Evolutionary conservation across 2,797 vertebrate genomes (phyloP).

Genomic region (Enteromius argenteus): DNA sequence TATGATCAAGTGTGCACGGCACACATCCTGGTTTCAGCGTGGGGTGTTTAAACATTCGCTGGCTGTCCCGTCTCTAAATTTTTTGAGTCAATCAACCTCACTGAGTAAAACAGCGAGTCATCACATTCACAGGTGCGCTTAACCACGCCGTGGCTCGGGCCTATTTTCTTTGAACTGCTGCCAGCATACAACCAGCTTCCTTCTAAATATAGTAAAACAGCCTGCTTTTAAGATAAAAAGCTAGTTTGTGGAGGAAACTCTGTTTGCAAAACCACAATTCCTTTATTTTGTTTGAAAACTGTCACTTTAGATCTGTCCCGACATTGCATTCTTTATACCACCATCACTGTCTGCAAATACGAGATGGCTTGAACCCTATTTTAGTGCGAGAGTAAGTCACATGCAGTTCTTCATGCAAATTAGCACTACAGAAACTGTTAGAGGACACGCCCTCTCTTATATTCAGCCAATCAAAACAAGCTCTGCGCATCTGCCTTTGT

Average conservation of each 20-base stretch:
- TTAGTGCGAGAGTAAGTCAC: neutral
- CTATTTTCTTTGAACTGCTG: slow-evolving; percentile 72
- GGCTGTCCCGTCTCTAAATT: slow-evolving; percentile 28
- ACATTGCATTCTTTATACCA: slow-evolving; percentile 24
- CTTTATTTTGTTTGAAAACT: slow-evolving; percentile 37
- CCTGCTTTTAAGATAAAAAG: slow-evolving; percentile 59
- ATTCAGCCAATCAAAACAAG: slow-evolving; percentile 18
- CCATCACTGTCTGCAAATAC: slow-evolving; percentile 22
- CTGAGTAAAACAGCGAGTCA: slow-evolving; percentile 75
- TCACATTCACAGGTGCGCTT: slow-evolving; percentile 78
- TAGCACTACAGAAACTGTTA: slow-evolving; percentile 1
- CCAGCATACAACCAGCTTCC: slow-evolving; percentile 67
- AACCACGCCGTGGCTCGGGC: slow-evolving; percentile 65
- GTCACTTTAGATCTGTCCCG: slow-evolving; percentile 48
- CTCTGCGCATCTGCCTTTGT: neutral
- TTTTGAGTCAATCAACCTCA: slow-evolving; percentile 63
- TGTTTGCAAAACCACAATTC: slow-evolving; percentile 37
- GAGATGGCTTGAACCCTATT: neutral
- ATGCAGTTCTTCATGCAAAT: slow-evolving; percentile 24
- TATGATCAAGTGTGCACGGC: neutral
- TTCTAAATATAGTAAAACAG: slow-evolving; percentile 75
- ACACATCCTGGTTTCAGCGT: slow-evolving; percentile 3
- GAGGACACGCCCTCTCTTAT: neutral
- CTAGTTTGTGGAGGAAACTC: slow-evolving; percentile 56
- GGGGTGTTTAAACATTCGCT: slow-evolving; percentile 29